Base-by-base conservation (phyloP, 2,888 invertebrate genomes). In the Crematogaster levior region DNA sequence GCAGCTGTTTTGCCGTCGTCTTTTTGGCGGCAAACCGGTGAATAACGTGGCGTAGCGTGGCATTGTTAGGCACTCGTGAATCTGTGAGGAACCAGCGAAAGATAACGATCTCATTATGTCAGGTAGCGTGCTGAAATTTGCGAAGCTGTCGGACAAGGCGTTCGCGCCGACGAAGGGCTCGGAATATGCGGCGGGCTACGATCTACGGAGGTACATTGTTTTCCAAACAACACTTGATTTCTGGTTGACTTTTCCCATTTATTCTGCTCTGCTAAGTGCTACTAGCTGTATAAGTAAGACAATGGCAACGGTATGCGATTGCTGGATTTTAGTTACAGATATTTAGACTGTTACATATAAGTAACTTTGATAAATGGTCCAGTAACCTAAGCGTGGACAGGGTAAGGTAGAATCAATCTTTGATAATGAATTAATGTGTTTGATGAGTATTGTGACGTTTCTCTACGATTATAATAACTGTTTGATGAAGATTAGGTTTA, bases 201-300 rank as follows among this genome's bases (percentile, higher is more conserved):
- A 99, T 95, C 95, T 99, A 73, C 97, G 96, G 94, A 97, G 97
- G 97, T 97, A 95, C n/a, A n/a, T n/a, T n/a, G n/a, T n/a, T n/a
- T n/a, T n/a, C n/a, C n/a, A n/a, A n/a, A n/a, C n/a, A n/a, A n/a
- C n/a, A n/a, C n/a, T n/a, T n/a, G n/a, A n/a, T n/a, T n/a, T n/a
- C n/a, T n/a, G 0, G 12, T 12, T 63, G 24, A 24, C 1, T 63
- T 40, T 24, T 1, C 63, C 24, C 34, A 34, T 34, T 18, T 10
- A 12, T 0, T 27, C 10, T 34, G 18, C 27, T 37, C 37, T 63
- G 12, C 1, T 3, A 51, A 37, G 0, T 2, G 9, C 4, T 51
- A n/a, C 6, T 1, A n/a, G 30, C 15, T 24, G 30, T 21, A 21
- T 15, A 37, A 27, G 40, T 51, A 3, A 12, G 48, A 63, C 7